Percentiles rank a stretch among this genome's conserved stretches.
Conservation (phyloP, 1,140 invertebrate genomes). For the Aphaenogaster floridana region DNA sequence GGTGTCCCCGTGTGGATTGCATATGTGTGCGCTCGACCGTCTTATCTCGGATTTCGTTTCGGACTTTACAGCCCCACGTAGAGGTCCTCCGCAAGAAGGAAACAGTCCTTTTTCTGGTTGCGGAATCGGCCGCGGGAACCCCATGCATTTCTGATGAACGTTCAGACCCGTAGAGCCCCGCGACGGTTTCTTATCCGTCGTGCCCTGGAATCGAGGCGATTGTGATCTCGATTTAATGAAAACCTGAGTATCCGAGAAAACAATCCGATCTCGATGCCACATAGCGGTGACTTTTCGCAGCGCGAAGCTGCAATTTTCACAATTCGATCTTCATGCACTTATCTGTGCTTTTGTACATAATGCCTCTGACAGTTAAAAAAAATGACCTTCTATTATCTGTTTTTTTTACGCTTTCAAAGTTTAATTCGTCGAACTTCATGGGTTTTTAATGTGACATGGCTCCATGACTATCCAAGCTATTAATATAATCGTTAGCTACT, state of each 20-base stretch:
- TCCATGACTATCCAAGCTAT: neutral
- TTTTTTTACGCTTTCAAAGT: neutral
- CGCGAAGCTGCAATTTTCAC: slow-evolving; percentile 1
- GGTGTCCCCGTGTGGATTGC: slow-evolving; percentile 42
- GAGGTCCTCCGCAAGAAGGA: slow-evolving; percentile 64
- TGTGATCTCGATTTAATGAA: slow-evolving; percentile 84
- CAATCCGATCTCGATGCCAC: slow-evolving; percentile 67
- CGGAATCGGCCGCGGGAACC: slow-evolving; percentile 71
- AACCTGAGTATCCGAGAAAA: slow-evolving; percentile 74
- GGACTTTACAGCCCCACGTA: slow-evolving; percentile 74
- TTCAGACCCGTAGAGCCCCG: slow-evolving; percentile 36
- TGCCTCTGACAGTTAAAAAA: neutral
- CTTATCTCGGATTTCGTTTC: slow-evolving; percentile 84
- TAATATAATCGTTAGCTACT: neutral
- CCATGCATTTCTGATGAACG: slow-evolving; percentile 86
- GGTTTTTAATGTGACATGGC: neutral
- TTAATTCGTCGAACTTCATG: neutral
- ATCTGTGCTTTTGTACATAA: neutral
- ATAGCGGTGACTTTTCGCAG: slow-evolving; percentile 15
- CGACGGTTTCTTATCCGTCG: slow-evolving; percentile 58
- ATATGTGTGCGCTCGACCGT: slow-evolving; percentile 52
- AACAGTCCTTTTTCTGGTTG: slow-evolving; percentile 76
- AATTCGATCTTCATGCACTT: slow-evolving; percentile 24
- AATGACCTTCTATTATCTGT: neutral
- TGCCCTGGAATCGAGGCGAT: slow-evolving; percentile 74